Base-by-base conservation (phyloP, 2,113 vertebrate species). In the Catharus minimus region DNA sequence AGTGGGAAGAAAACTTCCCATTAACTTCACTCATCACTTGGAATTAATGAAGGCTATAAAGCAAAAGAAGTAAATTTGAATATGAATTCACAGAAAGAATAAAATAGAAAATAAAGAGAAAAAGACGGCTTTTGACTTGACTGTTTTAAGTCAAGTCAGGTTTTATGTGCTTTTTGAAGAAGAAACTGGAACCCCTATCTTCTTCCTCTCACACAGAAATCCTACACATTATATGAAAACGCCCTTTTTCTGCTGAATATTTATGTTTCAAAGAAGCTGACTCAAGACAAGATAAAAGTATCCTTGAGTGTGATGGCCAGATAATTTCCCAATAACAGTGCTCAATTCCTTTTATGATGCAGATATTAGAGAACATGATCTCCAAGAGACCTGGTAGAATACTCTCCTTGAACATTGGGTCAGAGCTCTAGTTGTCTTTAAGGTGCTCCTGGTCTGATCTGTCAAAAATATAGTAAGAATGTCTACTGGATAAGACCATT, bases 1-100 rank as follows among this genome's bases (percentile, higher is more conserved):
- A 83, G 41, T 73, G 86, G 53, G 60, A 91, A 78, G 56, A 95
- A 95, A 95, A 88, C 58, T 90, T 94, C 78, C 81, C 2, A 21
- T 92, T 97, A 73, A 82, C 52, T 85, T 95, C 80, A 89, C 89
- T 93, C 39, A 93, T 93, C 77, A 72, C 57, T 95, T 93, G 77
- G 61, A 96, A 94, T 77, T 87, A 90, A 90, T 95, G 82, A 78
- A 90, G 3, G 5, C 27, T 80, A 13, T 88, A 89, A 86, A 90
- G 33, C 26, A 74, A 92, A 82, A 92, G 16, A 90, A 89, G 27
- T 57, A 65, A 72, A 85, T 83, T 92, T 90, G 32, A 95, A 83
- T 89, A 86, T 62, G 39, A 95, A 95, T 88, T 68, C 27, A 79
- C 27, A 72, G 47, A 92, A 87, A 96, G 50, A 95, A 95, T 88